A percentile compares a stretch with the other conserved stretches of the same genome.
Evolutionary conservation across 2,797 vertebrate species (phyloP).

Genomic region (Amphiprion clarkii): DNA sequence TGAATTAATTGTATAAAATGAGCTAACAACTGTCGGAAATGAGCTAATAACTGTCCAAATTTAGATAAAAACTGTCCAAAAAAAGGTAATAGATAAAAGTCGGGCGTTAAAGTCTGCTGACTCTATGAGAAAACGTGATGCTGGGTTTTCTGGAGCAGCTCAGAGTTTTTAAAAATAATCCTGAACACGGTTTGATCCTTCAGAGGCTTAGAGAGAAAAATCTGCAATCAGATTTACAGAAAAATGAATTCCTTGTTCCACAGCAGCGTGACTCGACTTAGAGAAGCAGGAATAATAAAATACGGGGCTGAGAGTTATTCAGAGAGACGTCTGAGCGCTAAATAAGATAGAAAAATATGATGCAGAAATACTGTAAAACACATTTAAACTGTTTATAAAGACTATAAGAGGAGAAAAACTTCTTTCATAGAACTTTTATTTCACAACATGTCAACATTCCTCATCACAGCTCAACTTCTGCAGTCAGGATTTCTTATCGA

Average conservation of each 20-base stretch:
- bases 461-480: constrained; percentile 43
- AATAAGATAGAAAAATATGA: too few species aligned
- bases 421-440: constrained; percentile 65
- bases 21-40: too few species aligned
- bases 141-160: neutral
- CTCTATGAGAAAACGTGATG: neutral
- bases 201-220: constrained; percentile 44
- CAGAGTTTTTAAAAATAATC: constrained; percentile 44
- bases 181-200: constrained; percentile 33
- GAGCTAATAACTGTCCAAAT: too few species aligned
- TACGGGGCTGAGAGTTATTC: too few species aligned
- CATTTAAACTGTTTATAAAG: neutral
- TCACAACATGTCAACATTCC: constrained; percentile 52
- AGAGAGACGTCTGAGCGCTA: too few species aligned
- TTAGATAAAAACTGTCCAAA: too few species aligned
- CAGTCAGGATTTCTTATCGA: constrained; percentile 28
- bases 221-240: constrained; percentile 40
- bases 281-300: neutral
- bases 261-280: constrained; percentile 7
- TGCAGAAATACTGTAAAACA: neutral
- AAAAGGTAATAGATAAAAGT: too few species aligned
- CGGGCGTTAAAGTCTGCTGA: too few species aligned
- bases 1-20: too few species aligned
- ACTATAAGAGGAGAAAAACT: neutral
- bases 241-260: constrained; percentile 44